Base-by-base conservation (phyloP, 1,140 invertebrate species). In the Dolichoris vasculosae region DNA sequence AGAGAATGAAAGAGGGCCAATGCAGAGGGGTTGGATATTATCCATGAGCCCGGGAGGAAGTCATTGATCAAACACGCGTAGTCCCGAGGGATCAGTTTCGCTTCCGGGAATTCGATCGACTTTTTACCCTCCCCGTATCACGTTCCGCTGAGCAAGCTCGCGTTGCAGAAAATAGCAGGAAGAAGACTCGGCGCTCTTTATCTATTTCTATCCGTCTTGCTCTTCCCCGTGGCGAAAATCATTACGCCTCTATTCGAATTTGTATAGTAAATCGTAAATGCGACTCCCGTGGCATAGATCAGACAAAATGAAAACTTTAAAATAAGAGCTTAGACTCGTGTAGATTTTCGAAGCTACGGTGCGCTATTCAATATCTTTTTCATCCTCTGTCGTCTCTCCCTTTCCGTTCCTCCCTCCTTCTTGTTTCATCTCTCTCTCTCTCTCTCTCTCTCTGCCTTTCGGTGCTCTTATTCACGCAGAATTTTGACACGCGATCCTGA, bases 41-140 rank as follows among this genome's bases (percentile, higher is more conserved):
- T 86, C 64, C 85, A 73, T 26, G 63, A 86, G 30, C 48, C 63
- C 30, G 40, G 51, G 67, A 85, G 85, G 88, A 86, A 89, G 83
- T 85, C 80, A 85, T 88, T 85, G 86, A 86, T 85, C 83, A 86
- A 83, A 71, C 63, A 85, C 64, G 83, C 85, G 73, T 63, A 80
- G 75, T 55, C 51, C 77, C n/a, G 81, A 82, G 83, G 85, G 88
- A 88, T 89, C 86, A 78, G 88, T 90, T 90, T 89, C 89, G 88
- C 89, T 91, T 90, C 89, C 89, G 90, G 90, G 89, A 90, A 90
- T 90, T 86, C 87, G 90, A 90, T 90, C 89, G 89, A 91, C 88
- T 90, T 88, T 89, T 88, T 83, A 86, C 82, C 84, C 86, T 86
- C 81, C 55, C 48, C 87, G 82, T 84, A 87, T 87, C 86, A 80